A percentile compares a stretch with the other conserved stretches of the same genome.
phyloP scores from a whole-genome alignment of 2,797 vertebrate genomes.

The Malacoctenus gilli region DNA sequence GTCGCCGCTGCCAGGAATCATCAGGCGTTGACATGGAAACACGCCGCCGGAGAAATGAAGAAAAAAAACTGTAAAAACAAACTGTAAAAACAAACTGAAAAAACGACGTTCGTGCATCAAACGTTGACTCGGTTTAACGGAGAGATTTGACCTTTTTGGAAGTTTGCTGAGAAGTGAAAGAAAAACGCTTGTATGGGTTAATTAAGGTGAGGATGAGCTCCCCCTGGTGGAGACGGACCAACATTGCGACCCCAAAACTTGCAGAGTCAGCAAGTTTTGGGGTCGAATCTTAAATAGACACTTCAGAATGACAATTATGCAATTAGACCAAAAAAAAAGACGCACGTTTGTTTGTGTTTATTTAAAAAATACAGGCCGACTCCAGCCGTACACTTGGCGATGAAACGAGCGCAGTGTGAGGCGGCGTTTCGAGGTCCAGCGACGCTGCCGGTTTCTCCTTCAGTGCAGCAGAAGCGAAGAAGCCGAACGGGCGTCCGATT shows the following conservation, averaged over 20 bases:
- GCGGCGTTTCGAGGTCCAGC: slow-evolving; percentile 5
- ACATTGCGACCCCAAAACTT: too few species aligned
- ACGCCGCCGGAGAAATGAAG: too few species aligned
- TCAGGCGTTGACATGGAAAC: slow-evolving; percentile 9
- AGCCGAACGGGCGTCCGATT: slow-evolving; percentile 1
- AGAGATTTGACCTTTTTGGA: too few species aligned
- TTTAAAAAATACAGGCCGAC: slow-evolving; percentile 54
- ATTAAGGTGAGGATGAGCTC: too few species aligned
- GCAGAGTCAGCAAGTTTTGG: too few species aligned
- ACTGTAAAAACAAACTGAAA: too few species aligned
- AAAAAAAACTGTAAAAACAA: not conserved
- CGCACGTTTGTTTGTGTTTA: slow-evolving; percentile 45
- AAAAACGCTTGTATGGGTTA: too few species aligned
- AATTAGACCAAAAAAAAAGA: not conserved
- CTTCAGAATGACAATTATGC: too few species aligned
- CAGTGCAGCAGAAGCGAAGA: slow-evolving; percentile 26
- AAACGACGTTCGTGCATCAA: not conserved
- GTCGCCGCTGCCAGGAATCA: slow-evolving; percentile 27
- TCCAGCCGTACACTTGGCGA: slow-evolving; percentile 19
- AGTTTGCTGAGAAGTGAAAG: too few species aligned
- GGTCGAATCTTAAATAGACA: too few species aligned
- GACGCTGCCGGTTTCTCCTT: slow-evolving; percentile 31
- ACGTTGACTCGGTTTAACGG: too few species aligned
- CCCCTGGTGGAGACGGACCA: too few species aligned
- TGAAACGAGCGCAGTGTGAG: slow-evolving; percentile 5